Conservation (phyloP, 2,888 invertebrate species). For the Eurytoma adleriae region DNA sequence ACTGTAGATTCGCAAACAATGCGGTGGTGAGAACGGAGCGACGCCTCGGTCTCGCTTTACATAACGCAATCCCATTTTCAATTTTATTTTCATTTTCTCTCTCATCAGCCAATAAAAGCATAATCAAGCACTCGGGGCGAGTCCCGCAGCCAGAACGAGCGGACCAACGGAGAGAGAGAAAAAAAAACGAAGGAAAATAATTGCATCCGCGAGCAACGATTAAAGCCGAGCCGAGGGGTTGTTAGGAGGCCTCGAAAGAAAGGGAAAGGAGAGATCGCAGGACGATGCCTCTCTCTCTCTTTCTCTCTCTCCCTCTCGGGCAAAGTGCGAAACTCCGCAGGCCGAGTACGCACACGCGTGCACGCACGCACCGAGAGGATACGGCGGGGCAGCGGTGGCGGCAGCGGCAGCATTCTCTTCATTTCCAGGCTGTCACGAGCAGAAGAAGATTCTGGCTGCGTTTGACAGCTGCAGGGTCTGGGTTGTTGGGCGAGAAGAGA, state of each 20-base stretch:
- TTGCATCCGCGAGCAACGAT: slow-evolving; percentile 55
- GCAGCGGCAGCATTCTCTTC: slow-evolving; percentile 72
- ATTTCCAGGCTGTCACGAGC: slow-evolving; percentile 76
- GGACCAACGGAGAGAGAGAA: slow-evolving; percentile 32
- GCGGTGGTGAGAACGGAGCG: not conserved
- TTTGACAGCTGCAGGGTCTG: slow-evolving; percentile 71
- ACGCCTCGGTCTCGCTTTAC: not conserved
- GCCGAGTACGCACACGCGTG: slow-evolving; percentile 14
- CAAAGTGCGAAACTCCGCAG: slow-evolving; percentile 47
- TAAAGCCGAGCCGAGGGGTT: slow-evolving; percentile 35
- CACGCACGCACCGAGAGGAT: slow-evolving; percentile 39
- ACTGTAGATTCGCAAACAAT: not conserved
- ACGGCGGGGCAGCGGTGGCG: slow-evolving; percentile 55
- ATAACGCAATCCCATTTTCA: slow-evolving; percentile 48
- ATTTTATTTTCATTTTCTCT: slow-evolving; percentile 49
- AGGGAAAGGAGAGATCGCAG: slow-evolving; percentile 41
- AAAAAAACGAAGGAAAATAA: slow-evolving; percentile 61
- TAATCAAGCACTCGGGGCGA: slow-evolving; percentile 46
- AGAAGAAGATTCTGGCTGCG: slow-evolving; percentile 74
- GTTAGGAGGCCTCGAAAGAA: slow-evolving; percentile 29
- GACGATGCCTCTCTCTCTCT: not conserved
- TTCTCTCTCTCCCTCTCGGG: not conserved
- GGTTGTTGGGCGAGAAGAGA: slow-evolving; percentile 57
- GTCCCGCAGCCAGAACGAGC: slow-evolving; percentile 9
- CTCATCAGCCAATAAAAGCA: slow-evolving; percentile 49